phyloP scores from a whole-genome alignment of 2,113 vertebrate species.

The Hydrolagus affinis region DNA sequence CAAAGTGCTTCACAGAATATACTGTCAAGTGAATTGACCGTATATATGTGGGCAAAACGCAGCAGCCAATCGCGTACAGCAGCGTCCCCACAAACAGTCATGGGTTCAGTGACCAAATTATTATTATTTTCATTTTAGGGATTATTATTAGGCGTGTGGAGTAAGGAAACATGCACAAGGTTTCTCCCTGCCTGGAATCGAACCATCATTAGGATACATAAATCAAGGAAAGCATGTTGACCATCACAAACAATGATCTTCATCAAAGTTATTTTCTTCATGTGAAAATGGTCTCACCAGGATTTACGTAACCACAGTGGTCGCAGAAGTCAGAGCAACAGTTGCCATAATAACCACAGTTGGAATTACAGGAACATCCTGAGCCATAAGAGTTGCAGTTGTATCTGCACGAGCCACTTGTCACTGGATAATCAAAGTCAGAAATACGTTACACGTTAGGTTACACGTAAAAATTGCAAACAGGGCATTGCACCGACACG shows the following conservation, averaged over 20 bases:
- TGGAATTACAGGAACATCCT: conserved; percentile 12
- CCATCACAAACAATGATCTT: background rate
- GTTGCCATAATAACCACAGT: background rate
- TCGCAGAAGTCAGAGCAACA: conserved; percentile 18
- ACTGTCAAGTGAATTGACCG: too few species aligned
- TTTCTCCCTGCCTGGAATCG: too few species aligned
- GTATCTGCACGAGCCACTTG: background rate
- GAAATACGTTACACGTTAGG: background rate
- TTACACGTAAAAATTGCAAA: background rate
- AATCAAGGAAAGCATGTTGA: background rate
- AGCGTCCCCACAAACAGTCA: too few species aligned
- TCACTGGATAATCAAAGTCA: too few species aligned
- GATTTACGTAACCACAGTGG: background rate
- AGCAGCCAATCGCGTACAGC: too few species aligned
- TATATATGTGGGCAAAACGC: too few species aligned
- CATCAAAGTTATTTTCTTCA: background rate
- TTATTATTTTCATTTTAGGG: too few species aligned
- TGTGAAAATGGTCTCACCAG: background rate
- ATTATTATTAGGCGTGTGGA: too few species aligned
- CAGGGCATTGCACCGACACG: too few species aligned
- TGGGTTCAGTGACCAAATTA: too few species aligned
- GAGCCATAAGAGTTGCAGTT: background rate
- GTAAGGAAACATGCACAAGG: too few species aligned
- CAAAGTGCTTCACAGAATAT: too few species aligned
- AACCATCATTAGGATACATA: background rate